Percentiles rank a stretch among this genome's conserved stretches.
phyloP scores from a whole-genome alignment of 2,888 invertebrate genomes.

The Spisula subtruncata region DNA sequence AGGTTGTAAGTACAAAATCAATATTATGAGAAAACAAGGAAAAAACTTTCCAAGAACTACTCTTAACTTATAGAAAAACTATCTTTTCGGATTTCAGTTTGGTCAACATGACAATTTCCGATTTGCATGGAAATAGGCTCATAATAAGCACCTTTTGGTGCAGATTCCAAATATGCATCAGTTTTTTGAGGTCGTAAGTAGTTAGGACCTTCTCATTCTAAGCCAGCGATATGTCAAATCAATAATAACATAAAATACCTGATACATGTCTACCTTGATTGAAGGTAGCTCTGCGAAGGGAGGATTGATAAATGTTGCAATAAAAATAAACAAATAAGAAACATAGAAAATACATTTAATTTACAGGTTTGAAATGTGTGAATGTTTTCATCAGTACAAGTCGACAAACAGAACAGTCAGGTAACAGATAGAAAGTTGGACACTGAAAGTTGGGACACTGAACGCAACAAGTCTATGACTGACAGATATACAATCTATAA shows the following conservation, averaged over 20 bases:
- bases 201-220: too few relatives aligned
- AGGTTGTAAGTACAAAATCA: too few relatives aligned
- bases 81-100: too few relatives aligned
- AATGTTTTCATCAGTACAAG: not conserved
- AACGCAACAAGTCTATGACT: not conserved
- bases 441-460: not conserved
- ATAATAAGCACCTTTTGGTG: too few relatives aligned
- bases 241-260: too few relatives aligned
- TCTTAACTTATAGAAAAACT: too few relatives aligned
- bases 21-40: not conserved
- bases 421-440: not conserved
- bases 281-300: not conserved
- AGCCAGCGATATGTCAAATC: too few relatives aligned
- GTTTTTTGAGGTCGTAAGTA: too few relatives aligned
- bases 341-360: not conserved
- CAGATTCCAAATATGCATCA: too few relatives aligned
- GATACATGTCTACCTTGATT: not conserved
- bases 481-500: not conserved
- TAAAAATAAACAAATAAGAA: not conserved
- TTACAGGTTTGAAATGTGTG: not conserved
- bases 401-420: not conserved
- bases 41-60: not conserved
- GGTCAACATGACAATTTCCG: too few relatives aligned
- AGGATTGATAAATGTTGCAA: conserved; percentile 9
- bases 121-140: too few relatives aligned